Evolutionary conservation across 2,113 vertebrate species (phyloP), one percentile per base, ranked within the genome.

Genomic region (Pionites leucogaster): DNA sequence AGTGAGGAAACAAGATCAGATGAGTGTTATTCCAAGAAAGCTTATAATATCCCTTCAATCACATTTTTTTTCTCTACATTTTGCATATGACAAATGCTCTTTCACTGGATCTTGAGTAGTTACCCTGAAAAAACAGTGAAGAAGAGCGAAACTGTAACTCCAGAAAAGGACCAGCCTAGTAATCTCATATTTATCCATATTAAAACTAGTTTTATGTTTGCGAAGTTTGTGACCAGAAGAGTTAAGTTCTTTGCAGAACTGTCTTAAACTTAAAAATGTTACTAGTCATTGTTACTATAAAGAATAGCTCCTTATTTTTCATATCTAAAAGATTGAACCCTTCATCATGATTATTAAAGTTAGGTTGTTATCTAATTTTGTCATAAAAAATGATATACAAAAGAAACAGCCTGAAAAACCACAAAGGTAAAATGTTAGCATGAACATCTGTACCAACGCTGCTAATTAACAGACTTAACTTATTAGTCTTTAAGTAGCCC

Each of bases 391-490:
- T 96, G 97, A 98, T 98, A 98, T 96, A 98, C 98, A 97, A 98
- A 98, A 98, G 98, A 97, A 98, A 98, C 97, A 97, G 79, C 75
- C 96, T 81, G 86, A 96, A 96, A 98, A 98, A 98, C 96, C 98
- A 98, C 98, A 98, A 99, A 98, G 98, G 98, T 95, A 97, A 97
- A 98, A 97, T 2, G 55, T 92, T 97, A 95, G 90, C 82, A 96
- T 69, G 97, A 96, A 98, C 98, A 96, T 96, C 96, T 97, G 95
- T 98, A 98, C 96, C 47, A 95, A 97, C 92, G 88, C 84, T 97
- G 97, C 97, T 99, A 99, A 99, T 99, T 99, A 99, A 97, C 98
- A 97, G 97, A 96, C 96, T 97, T 98, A 98, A 98, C 98, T 99
- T 98, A 99, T 98, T 98, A 99, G 97, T 96, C 96, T 97, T 97